Conservation (phyloP, 2,888 invertebrate species). For the Trachelus stipa region DNA sequence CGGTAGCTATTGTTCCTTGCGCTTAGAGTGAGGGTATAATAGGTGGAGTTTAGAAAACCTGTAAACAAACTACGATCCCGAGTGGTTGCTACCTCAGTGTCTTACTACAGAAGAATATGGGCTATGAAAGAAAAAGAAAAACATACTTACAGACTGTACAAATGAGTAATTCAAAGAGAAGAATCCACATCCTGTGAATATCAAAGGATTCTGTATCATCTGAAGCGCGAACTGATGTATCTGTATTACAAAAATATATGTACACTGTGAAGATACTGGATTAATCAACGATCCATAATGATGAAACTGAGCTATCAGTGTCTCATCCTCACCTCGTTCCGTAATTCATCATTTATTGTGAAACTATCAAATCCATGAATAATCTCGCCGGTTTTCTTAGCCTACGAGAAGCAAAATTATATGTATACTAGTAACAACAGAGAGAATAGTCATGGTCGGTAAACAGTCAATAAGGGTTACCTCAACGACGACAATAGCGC, state of each 20-base stretch:
- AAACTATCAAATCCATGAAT: slow-evolving; percentile 50
- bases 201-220: slow-evolving; percentile 29
- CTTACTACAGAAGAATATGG: too few species aligned
- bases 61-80: not conserved
- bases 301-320: not conserved
- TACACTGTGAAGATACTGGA: not conserved
- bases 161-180: slow-evolving; percentile 27
- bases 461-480: slow-evolving; percentile 17
- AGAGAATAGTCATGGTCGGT: not conserved
- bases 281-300: not conserved
- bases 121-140: not conserved
- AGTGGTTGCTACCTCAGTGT: not conserved
- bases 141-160: slow-evolving; percentile 24
- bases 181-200: slow-evolving; percentile 29
- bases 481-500: slow-evolving; percentile 14
- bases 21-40: not conserved
- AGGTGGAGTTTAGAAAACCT: not conserved
- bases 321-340: slow-evolving; percentile 5
- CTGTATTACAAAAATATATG: not conserved
- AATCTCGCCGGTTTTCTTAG: slow-evolving; percentile 44
- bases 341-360: slow-evolving; percentile 24
- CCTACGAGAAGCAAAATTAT: slow-evolving; percentile 28
- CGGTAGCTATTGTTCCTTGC: not conserved
- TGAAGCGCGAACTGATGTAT: slow-evolving; percentile 32
- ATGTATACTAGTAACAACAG: not conserved